A percentile compares a stretch with the other conserved stretches of the same genome.
phyloP scores from a whole-genome alignment of 2,113 vertebrate species.

The Pseudopipra pipra region DNA sequence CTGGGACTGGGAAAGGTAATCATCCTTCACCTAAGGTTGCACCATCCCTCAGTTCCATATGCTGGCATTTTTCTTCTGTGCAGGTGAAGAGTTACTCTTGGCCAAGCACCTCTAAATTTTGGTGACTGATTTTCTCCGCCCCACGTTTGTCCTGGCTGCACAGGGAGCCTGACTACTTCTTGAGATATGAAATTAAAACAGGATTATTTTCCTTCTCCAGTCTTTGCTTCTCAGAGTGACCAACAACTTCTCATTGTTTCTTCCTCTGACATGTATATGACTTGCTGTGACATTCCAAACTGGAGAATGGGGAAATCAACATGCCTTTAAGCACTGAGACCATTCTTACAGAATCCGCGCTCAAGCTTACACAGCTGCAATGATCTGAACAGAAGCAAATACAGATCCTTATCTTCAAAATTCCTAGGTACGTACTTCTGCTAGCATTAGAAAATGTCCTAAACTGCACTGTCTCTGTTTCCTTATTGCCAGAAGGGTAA shows the following conservation, averaged over 20 bases:
- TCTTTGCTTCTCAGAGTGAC: not conserved
- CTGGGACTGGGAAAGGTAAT: not conserved
- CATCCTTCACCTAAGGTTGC: not conserved
- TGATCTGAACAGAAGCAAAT: not conserved
- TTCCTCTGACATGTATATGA: not conserved
- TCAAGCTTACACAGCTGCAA: not conserved
- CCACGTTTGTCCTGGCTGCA: not conserved
- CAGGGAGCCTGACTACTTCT: not conserved
- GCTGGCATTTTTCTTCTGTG: not conserved
- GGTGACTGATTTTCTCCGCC: not conserved
- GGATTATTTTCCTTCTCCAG: not conserved
- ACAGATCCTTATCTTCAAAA: not conserved
- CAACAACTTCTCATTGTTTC: not conserved
- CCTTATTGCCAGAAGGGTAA: conserved; percentile 40
- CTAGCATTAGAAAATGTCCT: not conserved
- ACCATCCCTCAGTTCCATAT: not conserved
- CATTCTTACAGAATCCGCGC: not conserved
- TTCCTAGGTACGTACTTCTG: not conserved
- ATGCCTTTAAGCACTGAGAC: not conserved
- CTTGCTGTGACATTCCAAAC: not conserved
- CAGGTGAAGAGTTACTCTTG: not conserved
- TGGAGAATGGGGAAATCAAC: not conserved
- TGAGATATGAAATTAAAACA: not conserved
- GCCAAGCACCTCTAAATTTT: not conserved
- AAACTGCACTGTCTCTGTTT: not conserved